Percentiles rank a stretch among this genome's conserved stretches.
Evolutionary conservation across 2,888 invertebrate species (phyloP).

Genomic region (Lasioglossum marginatum): DNA sequence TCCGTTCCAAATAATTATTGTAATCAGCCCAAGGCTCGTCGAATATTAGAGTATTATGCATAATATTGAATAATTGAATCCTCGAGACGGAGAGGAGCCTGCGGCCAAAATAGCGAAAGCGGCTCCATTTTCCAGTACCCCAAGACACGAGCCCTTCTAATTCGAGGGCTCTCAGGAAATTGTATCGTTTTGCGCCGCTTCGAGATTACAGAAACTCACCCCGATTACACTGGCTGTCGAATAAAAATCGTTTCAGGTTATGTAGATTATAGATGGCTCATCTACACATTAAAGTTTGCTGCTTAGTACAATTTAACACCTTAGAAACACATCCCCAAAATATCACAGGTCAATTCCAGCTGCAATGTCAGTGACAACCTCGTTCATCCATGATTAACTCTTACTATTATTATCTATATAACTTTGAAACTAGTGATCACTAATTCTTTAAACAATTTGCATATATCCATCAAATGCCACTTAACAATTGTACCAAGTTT

Average conservation of each 20-base stretch:
- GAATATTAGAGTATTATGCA: conserved; percentile 17
- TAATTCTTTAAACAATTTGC: not conserved
- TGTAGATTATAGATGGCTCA: not conserved
- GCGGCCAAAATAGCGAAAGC: not conserved
- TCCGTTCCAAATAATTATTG: conserved; percentile 8
- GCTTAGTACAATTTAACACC: not conserved
- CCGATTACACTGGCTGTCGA: not conserved
- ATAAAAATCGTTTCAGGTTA: not conserved
- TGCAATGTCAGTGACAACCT: not conserved
- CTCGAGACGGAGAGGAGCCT: not conserved
- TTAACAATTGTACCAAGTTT: not conserved
- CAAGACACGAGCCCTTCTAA: not conserved
- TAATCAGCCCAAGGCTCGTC: not conserved
- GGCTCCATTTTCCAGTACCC: not conserved
- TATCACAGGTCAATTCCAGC: not conserved
- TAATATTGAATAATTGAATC: conserved; percentile 12
- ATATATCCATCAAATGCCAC: not conserved
- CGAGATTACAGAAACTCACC: not conserved
- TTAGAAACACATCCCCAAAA: not conserved
- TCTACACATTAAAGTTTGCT: not conserved
- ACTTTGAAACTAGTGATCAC: not conserved
- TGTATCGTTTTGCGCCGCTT: not conserved
- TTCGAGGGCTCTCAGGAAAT: conserved; percentile 2
- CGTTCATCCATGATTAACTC: not conserved
- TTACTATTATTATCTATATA: not conserved